Conservation (phyloP, 2,797 vertebrate genomes). For the Monodelphis domestica region DNA sequence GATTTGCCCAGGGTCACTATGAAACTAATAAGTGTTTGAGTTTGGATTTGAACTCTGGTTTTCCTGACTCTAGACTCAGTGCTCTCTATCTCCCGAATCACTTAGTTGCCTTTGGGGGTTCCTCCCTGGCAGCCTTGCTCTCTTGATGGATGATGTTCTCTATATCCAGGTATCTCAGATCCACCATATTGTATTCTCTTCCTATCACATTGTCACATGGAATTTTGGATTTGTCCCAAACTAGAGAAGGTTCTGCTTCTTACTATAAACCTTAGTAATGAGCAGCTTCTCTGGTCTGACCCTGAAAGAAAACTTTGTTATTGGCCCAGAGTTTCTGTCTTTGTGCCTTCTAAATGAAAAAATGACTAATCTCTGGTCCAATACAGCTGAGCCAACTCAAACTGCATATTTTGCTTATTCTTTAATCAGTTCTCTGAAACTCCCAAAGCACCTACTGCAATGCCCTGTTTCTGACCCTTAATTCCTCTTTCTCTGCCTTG, state of each 20-base stretch:
- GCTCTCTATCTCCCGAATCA: neutral
- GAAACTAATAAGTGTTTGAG: neutral
- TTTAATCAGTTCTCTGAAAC: neutral
- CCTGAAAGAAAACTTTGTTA: neutral
- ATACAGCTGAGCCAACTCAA: neutral
- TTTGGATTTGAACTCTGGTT: neutral
- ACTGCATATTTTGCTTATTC: neutral
- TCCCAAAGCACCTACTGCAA: neutral
- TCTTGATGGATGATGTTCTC: neutral
- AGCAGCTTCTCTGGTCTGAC: neutral
- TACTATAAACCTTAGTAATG: neutral
- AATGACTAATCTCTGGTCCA: neutral
- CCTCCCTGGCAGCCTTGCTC: neutral
- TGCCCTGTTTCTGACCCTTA: neutral
- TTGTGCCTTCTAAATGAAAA: neutral
- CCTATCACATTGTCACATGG: neutral
- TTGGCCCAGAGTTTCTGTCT: neutral
- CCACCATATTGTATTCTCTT: neutral
- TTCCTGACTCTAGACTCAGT: neutral
- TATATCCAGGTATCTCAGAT: neutral
- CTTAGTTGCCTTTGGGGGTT: neutral
- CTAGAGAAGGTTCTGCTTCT: neutral
- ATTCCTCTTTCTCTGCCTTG: neutral
- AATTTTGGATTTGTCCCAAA: neutral
- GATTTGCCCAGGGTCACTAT: neutral